phyloP scores from a whole-genome alignment of 2,888 invertebrate genomes.

The Osmoderma eremita region DNA sequence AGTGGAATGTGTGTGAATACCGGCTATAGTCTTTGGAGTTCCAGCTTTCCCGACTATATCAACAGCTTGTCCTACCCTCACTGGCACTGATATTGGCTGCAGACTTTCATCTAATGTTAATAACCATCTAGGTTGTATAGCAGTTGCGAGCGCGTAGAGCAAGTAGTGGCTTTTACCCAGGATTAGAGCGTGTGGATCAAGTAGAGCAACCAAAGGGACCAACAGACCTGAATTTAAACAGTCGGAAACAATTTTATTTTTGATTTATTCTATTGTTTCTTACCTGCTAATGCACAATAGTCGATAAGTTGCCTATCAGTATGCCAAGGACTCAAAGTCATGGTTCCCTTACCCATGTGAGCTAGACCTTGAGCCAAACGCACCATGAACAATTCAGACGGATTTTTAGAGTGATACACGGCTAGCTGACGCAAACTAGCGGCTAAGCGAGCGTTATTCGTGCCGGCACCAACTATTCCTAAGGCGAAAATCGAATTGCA shows the following conservation, averaged over 20 bases:
- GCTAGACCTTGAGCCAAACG: conserved; percentile 95
- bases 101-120: conserved; percentile 95
- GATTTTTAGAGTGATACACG: conserved; percentile 96
- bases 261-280: conserved; percentile 17
- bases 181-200: conserved; percentile 65
- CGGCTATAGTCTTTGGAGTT: conserved; percentile 98
- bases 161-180: conserved; percentile 94
- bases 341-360: conserved; percentile 97
- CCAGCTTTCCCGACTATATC: conserved; percentile 99
- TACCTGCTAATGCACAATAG: conserved; percentile 93
- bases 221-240: conserved; percentile 55
- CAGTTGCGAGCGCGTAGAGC: conserved; percentile 90
- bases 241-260: conserved; percentile 62
- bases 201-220: conserved; percentile 55
- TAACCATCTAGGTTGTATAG: conserved; percentile 98
- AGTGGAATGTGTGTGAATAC: conserved; percentile 98
- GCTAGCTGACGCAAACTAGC: conserved; percentile 97
- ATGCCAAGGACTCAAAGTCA: conserved; percentile 95
- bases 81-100: conserved; percentile 89
- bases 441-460: conserved; percentile 90
- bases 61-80: conserved; percentile 93
- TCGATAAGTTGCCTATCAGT: conserved; percentile 93
- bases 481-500: conserved; percentile 96
- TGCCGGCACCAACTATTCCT: conserved; percentile 91
- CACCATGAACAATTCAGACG: conserved; percentile 96